Base-by-base conservation (phyloP, 1,140 invertebrate genomes). In the Drosophila nigrodunni region DNA sequence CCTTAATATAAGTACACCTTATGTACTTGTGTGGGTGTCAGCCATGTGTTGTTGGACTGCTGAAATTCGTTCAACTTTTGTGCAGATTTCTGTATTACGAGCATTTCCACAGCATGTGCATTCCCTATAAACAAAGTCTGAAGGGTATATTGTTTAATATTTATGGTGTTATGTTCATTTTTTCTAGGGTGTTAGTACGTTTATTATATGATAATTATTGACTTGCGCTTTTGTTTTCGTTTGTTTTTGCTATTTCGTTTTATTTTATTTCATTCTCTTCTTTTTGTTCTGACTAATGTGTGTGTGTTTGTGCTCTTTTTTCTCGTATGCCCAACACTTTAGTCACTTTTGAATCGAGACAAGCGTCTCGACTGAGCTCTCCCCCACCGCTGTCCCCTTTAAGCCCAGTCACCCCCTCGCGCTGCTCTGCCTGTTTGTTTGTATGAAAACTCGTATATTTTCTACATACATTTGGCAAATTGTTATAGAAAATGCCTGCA, bases 401-500 rank as follows among this genome's bases (percentile, higher is more conserved):
- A 2, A n/a, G 25, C 6, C 21, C 10, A n/a, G 57, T 8, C 57
- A 18, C 58, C 7, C 3, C 3, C 9, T 30, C 55, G 18, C 18
- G 44, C 30, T 47, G n/a, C 7, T 54, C 4, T 50, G 18, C 35
- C 59, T 70, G 18, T 30, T 30, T 74, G 15, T 57, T 58, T 64
- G 67, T 64, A 71, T 55, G 76, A 71, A 83, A 83, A 77, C 81
- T 85, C 67, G 66, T 74, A 72, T 75, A 75, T 85, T 78, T 86
- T 78, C 71, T 21, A 75, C 78, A 81, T 81, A 78, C 70, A 81
- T 86, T 86, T 81, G 78, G 62, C 74, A 86, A 86, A 86, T 81
- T 86, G 66, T 86, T 86, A 86, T 81, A 81, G 78, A 86, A 86
- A 72, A 73, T 61, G 70, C 66, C 37, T 43, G 5, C 54, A 73